Evolutionary conservation across 2,888 invertebrate species (phyloP), one percentile per base, ranked within the genome.

Genomic region (Philonicus albiceps): DNA sequence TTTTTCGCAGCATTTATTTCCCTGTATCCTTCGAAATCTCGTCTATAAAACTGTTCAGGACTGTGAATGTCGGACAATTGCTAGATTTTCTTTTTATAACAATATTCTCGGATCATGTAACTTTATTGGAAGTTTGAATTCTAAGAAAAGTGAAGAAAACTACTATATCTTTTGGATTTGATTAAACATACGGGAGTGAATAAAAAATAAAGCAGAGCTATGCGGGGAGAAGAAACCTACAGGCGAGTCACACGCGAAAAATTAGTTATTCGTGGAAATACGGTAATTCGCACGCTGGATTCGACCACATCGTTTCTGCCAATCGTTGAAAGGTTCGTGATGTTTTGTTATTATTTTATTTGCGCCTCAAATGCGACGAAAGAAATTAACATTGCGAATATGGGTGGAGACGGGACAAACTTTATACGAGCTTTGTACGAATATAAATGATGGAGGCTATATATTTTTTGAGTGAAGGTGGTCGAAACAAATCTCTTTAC

Each of bases 271-370:
- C 91, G 91, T 75, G 92, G 92, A 8, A 92, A 92, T 88, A 92
- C 92, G 76, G 90, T 92, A 76, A 92, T 92, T 88, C 91, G 92
- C 87, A 92, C 92, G 64, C 89, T 92, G 89, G 91, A 92, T 88
- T 92, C 91, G 87, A 92, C 92, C 87, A 91, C 92, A 88, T 91
- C 92, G 49, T 92, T 91, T 90, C 89, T 92, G 87, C 92, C 92
- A 85, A 89, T 91, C 87, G 89, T 87, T 89, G 92, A 92, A 91
- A 89, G 90, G 91, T 90, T 87, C 87, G 43, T 30, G 49, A 19
- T 40, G 5, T 78, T 73, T 84, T 43, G n/a, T n/a, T 27, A 22
- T 13, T 22, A 72, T 84, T 64, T 22, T 64, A 55, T 64, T 22
- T 64, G 64, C 64, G 64, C 11, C 64, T 22, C 22, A 64, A 64